Evolutionary conservation across 2,888 invertebrate genomes (phyloP).

Genomic region (Galerucella pusilla): DNA sequence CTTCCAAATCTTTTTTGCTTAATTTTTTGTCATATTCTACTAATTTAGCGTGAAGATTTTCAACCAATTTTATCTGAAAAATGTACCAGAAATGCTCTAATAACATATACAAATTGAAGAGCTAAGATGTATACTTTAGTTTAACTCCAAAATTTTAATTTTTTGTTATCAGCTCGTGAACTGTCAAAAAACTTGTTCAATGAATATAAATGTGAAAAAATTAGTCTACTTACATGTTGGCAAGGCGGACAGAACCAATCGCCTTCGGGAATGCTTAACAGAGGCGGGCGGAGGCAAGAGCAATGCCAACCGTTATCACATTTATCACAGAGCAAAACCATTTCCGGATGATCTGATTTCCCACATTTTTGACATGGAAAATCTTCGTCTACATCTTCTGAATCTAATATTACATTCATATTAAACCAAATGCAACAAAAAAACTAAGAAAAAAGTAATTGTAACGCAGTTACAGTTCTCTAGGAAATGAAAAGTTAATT

Average conservation of each 20-base stretch:
- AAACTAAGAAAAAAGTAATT: neutral
- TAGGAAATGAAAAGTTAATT: too few species aligned
- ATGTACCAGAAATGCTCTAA: constrained; percentile 18
- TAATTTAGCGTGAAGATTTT: constrained; percentile 79
- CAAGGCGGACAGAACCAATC: constrained; percentile 99
- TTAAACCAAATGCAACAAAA: neutral
- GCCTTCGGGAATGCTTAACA: constrained; percentile 95
- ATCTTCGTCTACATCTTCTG: constrained; percentile 65
- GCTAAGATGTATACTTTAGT: neutral
- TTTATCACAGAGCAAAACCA: constrained; percentile 95
- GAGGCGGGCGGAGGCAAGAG: constrained; percentile 90
- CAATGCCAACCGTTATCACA: constrained; percentile 99
- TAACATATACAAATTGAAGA: neutral
- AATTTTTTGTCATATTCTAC: constrained; percentile 81
- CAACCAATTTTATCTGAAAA: constrained; percentile 67
- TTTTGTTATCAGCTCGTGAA: too few species aligned
- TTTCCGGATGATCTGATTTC: constrained; percentile 94
- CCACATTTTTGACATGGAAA: constrained; percentile 91
- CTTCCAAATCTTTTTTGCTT: constrained; percentile 74
- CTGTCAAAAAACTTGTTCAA: neutral
- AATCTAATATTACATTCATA: constrained; percentile 33
- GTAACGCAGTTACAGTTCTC: neutral
- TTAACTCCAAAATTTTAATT: too few species aligned
- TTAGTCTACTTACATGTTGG: constrained; percentile 81
- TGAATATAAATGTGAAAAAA: too few species aligned